Conservation (phyloP, 2,888 invertebrate species). For the Tuberolachnus salignus region DNA sequence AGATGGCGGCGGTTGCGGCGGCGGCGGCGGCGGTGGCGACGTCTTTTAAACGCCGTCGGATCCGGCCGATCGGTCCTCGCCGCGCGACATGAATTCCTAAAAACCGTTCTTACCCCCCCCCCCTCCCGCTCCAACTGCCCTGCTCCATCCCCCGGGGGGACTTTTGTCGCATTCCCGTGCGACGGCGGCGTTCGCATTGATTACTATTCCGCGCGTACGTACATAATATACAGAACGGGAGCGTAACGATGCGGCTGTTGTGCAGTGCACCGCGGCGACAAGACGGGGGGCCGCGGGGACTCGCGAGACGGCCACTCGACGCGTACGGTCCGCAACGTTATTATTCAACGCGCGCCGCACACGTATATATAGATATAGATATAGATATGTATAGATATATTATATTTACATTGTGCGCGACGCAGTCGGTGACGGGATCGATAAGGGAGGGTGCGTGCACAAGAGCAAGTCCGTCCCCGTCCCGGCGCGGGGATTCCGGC, state of each 20-base stretch:
- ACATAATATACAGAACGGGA: no score
- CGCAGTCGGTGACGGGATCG: constrained; percentile 3
- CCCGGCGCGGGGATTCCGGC: not conserved
- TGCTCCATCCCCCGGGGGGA: constrained; percentile 24
- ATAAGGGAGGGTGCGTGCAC: not conserved
- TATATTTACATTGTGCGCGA: not conserved
- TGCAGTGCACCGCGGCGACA: not conserved
- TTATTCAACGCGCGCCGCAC: constrained; percentile 7
- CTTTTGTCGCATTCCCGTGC: constrained; percentile 45
- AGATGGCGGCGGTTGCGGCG: constrained; percentile 23
- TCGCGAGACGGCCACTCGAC: constrained; percentile 13
- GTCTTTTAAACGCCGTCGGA: constrained; percentile 48
- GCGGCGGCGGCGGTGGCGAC: constrained; percentile 15
- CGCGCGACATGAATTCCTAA: constrained; percentile 39
- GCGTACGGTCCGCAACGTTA: constrained; percentile 22
- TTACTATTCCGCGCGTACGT: not conserved
- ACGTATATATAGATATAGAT: not conserved
- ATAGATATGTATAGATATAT: not conserved
- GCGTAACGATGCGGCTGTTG: not conserved
- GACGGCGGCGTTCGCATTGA: constrained; percentile 24
- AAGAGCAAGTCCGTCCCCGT: constrained; percentile 6
- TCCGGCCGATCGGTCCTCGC: constrained; percentile 44
- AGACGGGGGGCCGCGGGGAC: not conserved
- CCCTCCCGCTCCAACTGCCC: not conserved
- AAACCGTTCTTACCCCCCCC: not conserved